Conservation (phyloP, 2,888 invertebrate species). For the Arenicola marina region DNA sequence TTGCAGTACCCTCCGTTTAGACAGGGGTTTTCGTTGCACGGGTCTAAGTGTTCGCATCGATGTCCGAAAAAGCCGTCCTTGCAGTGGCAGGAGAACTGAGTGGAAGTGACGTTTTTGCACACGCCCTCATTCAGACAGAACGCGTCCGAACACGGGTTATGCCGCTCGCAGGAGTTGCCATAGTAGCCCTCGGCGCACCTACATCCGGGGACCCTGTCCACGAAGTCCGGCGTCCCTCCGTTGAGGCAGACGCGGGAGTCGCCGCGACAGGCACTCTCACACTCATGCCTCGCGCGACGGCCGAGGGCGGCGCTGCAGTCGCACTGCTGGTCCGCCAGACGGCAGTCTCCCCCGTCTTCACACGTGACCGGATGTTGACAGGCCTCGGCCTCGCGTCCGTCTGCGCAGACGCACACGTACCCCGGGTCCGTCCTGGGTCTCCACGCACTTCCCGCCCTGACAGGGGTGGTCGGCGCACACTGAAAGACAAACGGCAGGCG, state of each 20-base stretch:
- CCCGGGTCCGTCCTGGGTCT: neutral
- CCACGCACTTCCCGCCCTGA: neutral
- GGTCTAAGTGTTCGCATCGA: constrained; percentile 42
- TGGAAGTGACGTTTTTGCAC: constrained; percentile 34
- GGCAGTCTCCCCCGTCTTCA: no score
- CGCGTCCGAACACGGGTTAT: constrained; percentile 15
- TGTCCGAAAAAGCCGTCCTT: constrained; percentile 41
- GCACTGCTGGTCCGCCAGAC: neutral
- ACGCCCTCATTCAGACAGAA: constrained; percentile 43
- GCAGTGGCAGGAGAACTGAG: constrained; percentile 43
- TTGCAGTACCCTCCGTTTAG: constrained; percentile 42
- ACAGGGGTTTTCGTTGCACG: constrained; percentile 43
- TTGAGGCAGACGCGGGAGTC: constrained; percentile 12
- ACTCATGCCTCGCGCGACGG: neutral
- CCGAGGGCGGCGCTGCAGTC: neutral
- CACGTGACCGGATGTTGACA: neutral
- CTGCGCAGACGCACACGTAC: neutral
- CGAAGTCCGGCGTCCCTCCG: constrained; percentile 18
- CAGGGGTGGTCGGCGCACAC: neutral
- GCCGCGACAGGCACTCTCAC: neutral
- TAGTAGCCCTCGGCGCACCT: constrained; percentile 13
- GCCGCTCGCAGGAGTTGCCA: constrained; percentile 14
- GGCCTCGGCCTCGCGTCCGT: neutral
- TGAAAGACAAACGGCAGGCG: no score
- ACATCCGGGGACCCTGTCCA: constrained; percentile 6